Conservation (phyloP, 1,140 invertebrate genomes). For the Aphidius gifuensis region DNA sequence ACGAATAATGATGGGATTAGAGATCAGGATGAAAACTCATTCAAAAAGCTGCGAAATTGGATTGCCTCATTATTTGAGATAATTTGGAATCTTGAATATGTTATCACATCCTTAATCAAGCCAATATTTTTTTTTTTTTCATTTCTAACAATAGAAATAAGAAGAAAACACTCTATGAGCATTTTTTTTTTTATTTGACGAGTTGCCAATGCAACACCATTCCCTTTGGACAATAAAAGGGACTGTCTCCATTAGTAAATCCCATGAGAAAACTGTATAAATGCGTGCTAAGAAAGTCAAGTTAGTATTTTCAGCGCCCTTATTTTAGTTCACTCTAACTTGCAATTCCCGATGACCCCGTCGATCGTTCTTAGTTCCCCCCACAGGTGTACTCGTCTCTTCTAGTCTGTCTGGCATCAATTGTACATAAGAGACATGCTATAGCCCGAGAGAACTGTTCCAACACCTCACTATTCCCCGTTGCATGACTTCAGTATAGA, state of each 20-base stretch:
- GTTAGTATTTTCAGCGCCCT: too few species aligned
- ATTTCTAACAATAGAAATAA: too few species aligned
- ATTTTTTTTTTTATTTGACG: background rate
- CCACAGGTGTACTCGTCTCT: background rate
- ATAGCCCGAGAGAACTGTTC: conserved; percentile 1
- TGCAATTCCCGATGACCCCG: too few species aligned
- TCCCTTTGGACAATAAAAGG: conserved; percentile 31
- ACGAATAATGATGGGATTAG: too few species aligned
- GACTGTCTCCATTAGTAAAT: conserved; percentile 39
- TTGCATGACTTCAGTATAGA: too few species aligned
- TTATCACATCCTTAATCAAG: conserved; percentile 25
- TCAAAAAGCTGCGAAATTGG: conserved; percentile 36
- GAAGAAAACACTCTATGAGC: background rate
- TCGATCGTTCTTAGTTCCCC: conserved; percentile 13
- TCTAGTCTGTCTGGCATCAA: conserved; percentile 6
- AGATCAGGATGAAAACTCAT: background rate
- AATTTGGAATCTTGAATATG: conserved; percentile 41
- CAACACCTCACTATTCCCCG: background rate
- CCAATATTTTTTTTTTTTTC: too few species aligned
- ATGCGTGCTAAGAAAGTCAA: too few species aligned
- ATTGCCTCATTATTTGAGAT: conserved; percentile 45
- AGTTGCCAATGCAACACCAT: conserved; percentile 36
- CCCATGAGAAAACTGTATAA: conserved; percentile 28
- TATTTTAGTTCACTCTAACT: too few species aligned
- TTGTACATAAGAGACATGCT: conserved; percentile 1